Percentiles rank a stretch among this genome's conserved stretches.
Evolutionary conservation across 1,140 invertebrate species (phyloP).

Genomic region (Archivesica marissinica): DNA sequence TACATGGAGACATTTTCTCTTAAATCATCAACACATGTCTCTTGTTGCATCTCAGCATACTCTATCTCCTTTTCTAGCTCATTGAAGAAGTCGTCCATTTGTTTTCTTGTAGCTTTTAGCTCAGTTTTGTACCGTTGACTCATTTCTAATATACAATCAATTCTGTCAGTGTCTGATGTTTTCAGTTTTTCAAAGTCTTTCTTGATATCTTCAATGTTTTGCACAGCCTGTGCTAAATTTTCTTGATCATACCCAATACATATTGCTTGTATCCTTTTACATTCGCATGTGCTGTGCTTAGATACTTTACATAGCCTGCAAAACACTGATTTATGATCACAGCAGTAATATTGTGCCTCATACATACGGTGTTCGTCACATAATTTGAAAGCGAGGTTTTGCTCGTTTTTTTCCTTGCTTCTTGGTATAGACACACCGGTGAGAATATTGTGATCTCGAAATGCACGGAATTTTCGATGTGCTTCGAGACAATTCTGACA

Average conservation of each 20-base stretch:
- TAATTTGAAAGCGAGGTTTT: too few species aligned
- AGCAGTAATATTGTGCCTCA: background rate
- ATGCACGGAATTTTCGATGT: background rate
- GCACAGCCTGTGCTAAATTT: background rate
- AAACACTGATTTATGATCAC: background rate
- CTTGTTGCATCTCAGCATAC: background rate
- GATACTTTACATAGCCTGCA: background rate
- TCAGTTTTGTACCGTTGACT: background rate
- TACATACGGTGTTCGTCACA: conserved; percentile 5
- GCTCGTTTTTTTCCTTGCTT: too few species aligned
- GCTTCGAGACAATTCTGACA: background rate
- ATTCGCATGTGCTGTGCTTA: background rate
- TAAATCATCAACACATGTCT: background rate
- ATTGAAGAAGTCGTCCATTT: background rate
- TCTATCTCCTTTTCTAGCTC: background rate
- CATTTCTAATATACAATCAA: background rate
- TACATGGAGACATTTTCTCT: background rate
- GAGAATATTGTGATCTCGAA: background rate
- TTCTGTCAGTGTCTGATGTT: background rate
- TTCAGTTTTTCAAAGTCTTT: background rate
- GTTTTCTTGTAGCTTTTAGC: background rate
- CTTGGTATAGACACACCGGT: too few species aligned
- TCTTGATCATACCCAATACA: background rate
- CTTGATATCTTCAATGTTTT: background rate
- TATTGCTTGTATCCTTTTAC: background rate